A percentile compares a stretch with the other conserved stretches of the same genome.
Conservation (phyloP, 2,888 invertebrate genomes). For the Eugnorisma glareosa region DNA sequence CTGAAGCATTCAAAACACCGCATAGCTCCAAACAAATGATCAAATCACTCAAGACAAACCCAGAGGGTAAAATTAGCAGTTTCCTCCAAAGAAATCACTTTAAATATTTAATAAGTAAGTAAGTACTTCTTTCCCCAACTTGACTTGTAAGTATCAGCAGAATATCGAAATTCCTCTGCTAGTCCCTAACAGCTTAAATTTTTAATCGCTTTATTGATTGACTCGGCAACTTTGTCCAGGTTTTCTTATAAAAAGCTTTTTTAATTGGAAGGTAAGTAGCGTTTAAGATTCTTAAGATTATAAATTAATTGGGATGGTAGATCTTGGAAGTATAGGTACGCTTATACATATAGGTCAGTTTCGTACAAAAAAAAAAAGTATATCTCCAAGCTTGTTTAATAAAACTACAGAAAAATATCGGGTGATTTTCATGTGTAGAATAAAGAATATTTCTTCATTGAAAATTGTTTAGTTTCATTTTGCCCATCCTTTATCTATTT, state of each 20-base stretch:
- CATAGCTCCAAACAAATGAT: too few species aligned
- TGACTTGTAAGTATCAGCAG: constrained; percentile 29
- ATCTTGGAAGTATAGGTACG: neutral
- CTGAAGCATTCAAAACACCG: neutral
- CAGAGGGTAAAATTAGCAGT: constrained; percentile 22
- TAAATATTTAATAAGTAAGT: constrained; percentile 52
- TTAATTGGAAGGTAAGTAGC: constrained; percentile 36
- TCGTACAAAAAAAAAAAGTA: too few species aligned
- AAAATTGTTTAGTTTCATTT: too few species aligned
- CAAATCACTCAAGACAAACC: constrained; percentile 46
- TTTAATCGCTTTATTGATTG: constrained; percentile 67
- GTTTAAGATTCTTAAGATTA: constrained; percentile 13
- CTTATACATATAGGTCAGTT: neutral
- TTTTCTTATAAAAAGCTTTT: constrained; percentile 48
- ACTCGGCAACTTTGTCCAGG: constrained; percentile 46
- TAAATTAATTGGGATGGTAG: neutral
- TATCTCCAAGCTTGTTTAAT: too few species aligned
- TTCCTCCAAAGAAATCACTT: constrained; percentile 41
- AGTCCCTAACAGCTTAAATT: constrained; percentile 51
- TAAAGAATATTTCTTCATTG: too few species aligned
- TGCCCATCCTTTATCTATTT: too few species aligned
- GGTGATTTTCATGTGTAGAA: too few species aligned
- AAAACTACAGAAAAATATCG: too few species aligned
- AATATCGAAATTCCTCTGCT: constrained; percentile 50
- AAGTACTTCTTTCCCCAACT: constrained; percentile 45